phyloP scores from a whole-genome alignment of 2,113 vertebrate species.

The Macquaria ambigua region DNA sequence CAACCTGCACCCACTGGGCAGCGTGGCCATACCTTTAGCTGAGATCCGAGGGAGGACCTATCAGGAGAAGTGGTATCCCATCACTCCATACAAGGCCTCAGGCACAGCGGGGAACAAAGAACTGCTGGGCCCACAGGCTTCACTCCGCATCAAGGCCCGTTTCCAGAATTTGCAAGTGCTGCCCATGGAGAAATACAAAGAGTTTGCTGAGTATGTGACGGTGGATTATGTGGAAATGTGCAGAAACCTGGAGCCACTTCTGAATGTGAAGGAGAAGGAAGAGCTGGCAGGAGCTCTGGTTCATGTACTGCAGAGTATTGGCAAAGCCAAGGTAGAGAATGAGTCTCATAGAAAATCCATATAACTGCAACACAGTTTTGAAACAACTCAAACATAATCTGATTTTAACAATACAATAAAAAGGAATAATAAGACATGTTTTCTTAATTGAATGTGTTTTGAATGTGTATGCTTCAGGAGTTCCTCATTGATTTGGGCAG shows the following conservation, averaged over 20 bases:
- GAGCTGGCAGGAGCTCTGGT: constrained; percentile 92
- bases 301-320: constrained; percentile 92
- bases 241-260: constrained; percentile 86
- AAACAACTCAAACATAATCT: not conserved
- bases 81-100: constrained; percentile 78
- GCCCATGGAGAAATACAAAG: constrained; percentile 94
- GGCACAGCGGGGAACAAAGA: constrained; percentile 77
- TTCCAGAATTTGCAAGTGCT: constrained; percentile 90
- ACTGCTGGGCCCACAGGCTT: constrained; percentile 78
- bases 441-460: constrained; percentile 1
- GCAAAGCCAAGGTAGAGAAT: constrained; percentile 90
- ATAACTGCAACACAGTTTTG: not conserved
- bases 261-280: constrained; percentile 91
- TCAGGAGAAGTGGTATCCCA: constrained; percentile 89
- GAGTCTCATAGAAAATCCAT: not conserved
- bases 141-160: constrained; percentile 88
- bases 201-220: constrained; percentile 94
- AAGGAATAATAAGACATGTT: not conserved
- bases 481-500: constrained; percentile 91
- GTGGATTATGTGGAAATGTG: constrained; percentile 91
- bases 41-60: constrained; percentile 83
- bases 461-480: constrained; percentile 80
- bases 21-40: constrained; percentile 82
- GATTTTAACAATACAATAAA: not conserved
- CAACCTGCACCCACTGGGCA: constrained; percentile 81